These are phyloP conservation scores for Heliconius hortense DNA, from an alignment of 2,888 invertebrate species.

Conservation along the genomic window DNA sequence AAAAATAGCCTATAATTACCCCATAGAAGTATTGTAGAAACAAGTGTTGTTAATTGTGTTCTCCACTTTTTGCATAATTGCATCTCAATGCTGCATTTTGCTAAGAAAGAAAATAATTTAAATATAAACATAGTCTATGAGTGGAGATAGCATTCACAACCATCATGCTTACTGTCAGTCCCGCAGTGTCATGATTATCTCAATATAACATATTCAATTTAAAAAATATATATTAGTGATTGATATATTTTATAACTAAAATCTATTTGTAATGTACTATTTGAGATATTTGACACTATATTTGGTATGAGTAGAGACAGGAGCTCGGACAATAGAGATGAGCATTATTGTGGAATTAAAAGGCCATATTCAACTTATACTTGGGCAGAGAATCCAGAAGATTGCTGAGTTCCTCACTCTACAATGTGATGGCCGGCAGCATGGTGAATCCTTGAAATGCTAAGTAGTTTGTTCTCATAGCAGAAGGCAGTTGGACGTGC, in stretches of 20 bases:
- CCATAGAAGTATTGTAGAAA: neutral
- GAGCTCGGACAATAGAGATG: neutral
- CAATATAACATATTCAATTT: neutral
- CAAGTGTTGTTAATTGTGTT: neutral
- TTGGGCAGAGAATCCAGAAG: neutral
- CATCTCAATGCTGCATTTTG: neutral
- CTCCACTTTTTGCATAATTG: neutral
- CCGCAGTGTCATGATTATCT: neutral
- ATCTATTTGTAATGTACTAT: neutral
- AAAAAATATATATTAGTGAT: neutral
- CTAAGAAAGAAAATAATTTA: neutral
- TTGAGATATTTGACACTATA: constrained; percentile 31
- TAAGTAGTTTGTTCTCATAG: constrained; percentile 58
- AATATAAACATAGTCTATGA: neutral
- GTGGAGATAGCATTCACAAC: neutral
- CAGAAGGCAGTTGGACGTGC: constrained; percentile 95
- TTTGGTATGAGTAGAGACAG: constrained; percentile 34
- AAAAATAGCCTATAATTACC: neutral
- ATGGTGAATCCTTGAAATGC: neutral
- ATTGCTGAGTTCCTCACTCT: too few species aligned
- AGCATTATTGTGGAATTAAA: neutral
- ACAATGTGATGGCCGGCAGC: too few species aligned
- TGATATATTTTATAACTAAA: neutral
- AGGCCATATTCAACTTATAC: neutral
- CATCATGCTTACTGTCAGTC: neutral